Percentiles rank a stretch among this genome's conserved stretches.
Conservation (phyloP, 53 echinoderm and acorn worm species). For the Stichopus horrens region DNA sequence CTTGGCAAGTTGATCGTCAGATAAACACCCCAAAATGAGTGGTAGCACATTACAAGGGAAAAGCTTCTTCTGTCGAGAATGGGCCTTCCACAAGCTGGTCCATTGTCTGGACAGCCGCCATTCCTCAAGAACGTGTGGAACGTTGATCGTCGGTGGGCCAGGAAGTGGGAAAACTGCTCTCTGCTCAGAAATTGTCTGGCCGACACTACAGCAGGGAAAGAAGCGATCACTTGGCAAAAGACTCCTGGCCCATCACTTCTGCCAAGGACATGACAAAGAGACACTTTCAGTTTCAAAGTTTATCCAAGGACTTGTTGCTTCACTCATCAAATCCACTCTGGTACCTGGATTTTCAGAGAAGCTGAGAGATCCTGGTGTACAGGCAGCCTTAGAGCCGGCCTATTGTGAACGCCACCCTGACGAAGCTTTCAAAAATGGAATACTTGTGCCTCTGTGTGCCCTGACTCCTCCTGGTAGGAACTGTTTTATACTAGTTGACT, state of each 20-base stretch:
- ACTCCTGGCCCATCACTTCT: slow-evolving; percentile 92
- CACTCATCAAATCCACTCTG: slow-evolving; percentile 82
- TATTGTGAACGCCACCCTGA: slow-evolving; percentile 96
- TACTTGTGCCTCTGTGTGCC: slow-evolving; percentile 80
- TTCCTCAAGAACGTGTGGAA: slow-evolving; percentile 96
- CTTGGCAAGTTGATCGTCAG: neutral
- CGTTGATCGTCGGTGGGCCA: slow-evolving; percentile 95
- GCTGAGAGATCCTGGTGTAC: slow-evolving; percentile 85
- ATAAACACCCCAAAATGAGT: slow-evolving; percentile 60
- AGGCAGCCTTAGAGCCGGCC: slow-evolving; percentile 90
- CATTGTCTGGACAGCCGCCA: slow-evolving; percentile 93
- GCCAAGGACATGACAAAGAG: slow-evolving; percentile 87
- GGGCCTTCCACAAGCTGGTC: slow-evolving; percentile 98
- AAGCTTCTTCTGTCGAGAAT: slow-evolving; percentile 97
- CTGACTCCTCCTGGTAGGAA: slow-evolving; percentile 88
- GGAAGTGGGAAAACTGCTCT: slow-evolving; percentile 98
- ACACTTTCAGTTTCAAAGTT: slow-evolving; percentile 92
- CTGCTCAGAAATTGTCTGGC: slow-evolving; percentile 94
- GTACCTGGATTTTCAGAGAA: slow-evolving; percentile 96
- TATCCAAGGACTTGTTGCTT: slow-evolving; percentile 84
- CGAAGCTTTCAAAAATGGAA: slow-evolving; percentile 96
- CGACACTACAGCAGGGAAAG: slow-evolving; percentile 85
- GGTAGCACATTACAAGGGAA: slow-evolving; percentile 97
- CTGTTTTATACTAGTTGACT: slow-evolving; percentile 97
- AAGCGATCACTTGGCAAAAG: slow-evolving; percentile 84